These are phyloP conservation scores for Ormyrus nitidulus DNA, from an alignment of 2,888 invertebrate species.

Conservation along the genomic window DNA sequence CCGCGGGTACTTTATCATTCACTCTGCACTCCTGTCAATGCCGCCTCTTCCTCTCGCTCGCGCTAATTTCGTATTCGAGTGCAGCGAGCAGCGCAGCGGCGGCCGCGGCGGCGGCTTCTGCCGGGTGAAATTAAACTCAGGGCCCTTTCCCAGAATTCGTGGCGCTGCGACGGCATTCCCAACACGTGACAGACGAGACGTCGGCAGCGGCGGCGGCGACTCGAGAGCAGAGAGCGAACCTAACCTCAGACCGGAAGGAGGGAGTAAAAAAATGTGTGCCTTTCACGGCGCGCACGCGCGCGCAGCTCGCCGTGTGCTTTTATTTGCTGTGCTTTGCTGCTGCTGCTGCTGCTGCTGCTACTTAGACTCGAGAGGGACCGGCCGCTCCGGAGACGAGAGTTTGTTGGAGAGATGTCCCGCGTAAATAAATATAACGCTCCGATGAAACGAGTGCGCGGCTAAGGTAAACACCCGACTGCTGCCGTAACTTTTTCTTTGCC, in stretches of 20 bases:
- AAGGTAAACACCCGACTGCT: too few relatives aligned
- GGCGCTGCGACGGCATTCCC: constrained; percentile 10
- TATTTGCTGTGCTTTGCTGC: background rate
- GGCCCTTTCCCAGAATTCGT: constrained; percentile 35
- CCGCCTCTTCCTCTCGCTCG: background rate
- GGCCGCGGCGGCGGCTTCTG: too few relatives aligned
- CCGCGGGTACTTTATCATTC: background rate
- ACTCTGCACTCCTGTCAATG: constrained; percentile 7
- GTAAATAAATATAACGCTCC: constrained; percentile 15
- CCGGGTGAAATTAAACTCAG: constrained; percentile 44
- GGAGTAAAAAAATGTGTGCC: constrained; percentile 22
- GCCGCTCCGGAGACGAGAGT: constrained; percentile 5
- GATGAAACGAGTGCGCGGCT: too few relatives aligned
- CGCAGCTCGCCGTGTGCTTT: constrained; percentile 4
- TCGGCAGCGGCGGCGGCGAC: background rate
- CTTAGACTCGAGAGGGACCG: background rate
- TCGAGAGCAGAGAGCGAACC: background rate
- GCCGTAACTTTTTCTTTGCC: too few relatives aligned
- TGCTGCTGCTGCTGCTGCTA: background rate
- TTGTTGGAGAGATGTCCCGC: background rate
- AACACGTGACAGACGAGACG: constrained; percentile 33
- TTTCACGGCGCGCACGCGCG: background rate
- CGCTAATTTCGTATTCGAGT: constrained; percentile 36
- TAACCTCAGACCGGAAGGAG: constrained; percentile 36
- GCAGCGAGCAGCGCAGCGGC: background rate